A percentile compares a stretch with the other conserved stretches of the same genome.
Conservation (phyloP, 2,797 vertebrate species). For the Anisognathus igniventris region DNA sequence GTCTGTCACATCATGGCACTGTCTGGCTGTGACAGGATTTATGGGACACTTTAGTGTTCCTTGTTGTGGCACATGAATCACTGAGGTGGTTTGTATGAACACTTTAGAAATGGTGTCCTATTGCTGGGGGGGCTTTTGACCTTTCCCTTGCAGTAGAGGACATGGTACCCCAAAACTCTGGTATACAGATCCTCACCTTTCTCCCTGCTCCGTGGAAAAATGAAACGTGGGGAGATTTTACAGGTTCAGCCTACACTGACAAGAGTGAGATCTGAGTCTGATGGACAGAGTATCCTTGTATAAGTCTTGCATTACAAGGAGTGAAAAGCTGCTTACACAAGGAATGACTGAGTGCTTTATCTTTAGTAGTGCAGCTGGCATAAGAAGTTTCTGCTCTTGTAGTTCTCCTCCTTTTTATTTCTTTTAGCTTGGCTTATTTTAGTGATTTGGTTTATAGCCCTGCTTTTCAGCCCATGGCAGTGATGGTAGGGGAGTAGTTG, state of each 20-base stretch:
- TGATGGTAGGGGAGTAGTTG: not conserved
- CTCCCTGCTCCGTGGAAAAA: not conserved
- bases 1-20: not conserved
- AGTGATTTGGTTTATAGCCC: not conserved
- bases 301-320: not conserved
- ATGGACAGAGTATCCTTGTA: not conserved
- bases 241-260: not conserved
- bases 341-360: not conserved
- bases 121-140: not conserved
- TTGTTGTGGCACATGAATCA: slow-evolving; percentile 1
- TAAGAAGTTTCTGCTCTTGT: not conserved
- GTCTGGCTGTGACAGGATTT: not conserved
- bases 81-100: not conserved
- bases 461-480: not conserved
- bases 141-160: not conserved
- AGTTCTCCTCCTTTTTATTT: not conserved
- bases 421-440: not conserved
- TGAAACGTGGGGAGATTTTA: not conserved
- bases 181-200: not conserved
- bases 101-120: not conserved
- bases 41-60: not conserved
- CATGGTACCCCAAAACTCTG: not conserved
- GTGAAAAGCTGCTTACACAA: not conserved
- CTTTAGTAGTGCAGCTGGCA: not conserved
- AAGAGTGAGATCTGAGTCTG: not conserved